Percentiles rank a stretch among this genome's conserved stretches.
These are phyloP conservation scores for Gerris lacustris DNA, from an alignment of 2,888 invertebrate species.

Conservation along the genomic window DNA sequence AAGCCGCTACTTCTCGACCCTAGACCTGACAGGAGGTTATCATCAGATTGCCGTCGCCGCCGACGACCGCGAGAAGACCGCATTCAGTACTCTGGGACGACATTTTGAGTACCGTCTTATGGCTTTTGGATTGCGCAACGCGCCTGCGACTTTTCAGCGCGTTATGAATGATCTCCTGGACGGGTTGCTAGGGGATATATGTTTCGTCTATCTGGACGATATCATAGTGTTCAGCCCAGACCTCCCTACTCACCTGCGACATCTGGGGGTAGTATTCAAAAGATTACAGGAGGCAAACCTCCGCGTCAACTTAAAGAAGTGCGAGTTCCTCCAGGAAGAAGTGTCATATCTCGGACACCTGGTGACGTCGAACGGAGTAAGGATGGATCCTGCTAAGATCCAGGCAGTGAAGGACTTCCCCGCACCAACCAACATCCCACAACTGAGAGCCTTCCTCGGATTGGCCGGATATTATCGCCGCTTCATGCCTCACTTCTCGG, in stretches of 20 bases:
- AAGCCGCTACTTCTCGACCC: slow-evolving; percentile 21
- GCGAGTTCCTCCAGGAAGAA: slow-evolving; percentile 15
- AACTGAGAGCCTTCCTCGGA: slow-evolving; percentile 33
- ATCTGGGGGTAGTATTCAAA: slow-evolving; percentile 14
- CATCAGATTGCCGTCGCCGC: slow-evolving; percentile 23
- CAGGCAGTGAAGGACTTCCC: slow-evolving; percentile 18
- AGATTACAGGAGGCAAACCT: slow-evolving; percentile 16
- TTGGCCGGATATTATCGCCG: slow-evolving; percentile 35
- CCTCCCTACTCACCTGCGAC: slow-evolving; percentile 15
- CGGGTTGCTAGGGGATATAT: slow-evolving; percentile 25
- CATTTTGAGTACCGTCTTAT: slow-evolving; percentile 32
- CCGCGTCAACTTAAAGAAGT: slow-evolving; percentile 20
- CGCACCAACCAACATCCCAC: slow-evolving; percentile 17
- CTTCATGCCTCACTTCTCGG: slow-evolving; percentile 34
- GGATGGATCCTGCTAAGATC: slow-evolving; percentile 20
- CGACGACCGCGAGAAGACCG: slow-evolving; percentile 32
- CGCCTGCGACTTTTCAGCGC: slow-evolving; percentile 30
- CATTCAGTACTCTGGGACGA: slow-evolving; percentile 32
- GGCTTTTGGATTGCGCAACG: slow-evolving; percentile 32
- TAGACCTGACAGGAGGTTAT: slow-evolving; percentile 25
- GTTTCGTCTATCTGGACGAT: slow-evolving; percentile 27
- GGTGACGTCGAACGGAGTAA: slow-evolving; percentile 21
- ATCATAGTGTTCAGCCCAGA: slow-evolving; percentile 22
- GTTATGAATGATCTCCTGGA: slow-evolving; percentile 32
- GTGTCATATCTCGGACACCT: slow-evolving; percentile 23